Base-by-base conservation (phyloP, 2,888 invertebrate species). In the Oscheius sp. region DNA sequence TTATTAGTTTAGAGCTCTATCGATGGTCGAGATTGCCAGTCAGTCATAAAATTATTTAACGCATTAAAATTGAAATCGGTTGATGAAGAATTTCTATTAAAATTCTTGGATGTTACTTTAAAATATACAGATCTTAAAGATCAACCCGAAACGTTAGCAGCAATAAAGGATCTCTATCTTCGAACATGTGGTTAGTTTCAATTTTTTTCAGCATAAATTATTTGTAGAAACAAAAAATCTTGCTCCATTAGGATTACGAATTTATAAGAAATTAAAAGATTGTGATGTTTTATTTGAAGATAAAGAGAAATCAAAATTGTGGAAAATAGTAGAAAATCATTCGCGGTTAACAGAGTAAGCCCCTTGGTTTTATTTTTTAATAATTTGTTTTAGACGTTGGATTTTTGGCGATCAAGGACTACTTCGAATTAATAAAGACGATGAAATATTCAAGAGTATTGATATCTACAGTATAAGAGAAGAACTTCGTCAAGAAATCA, bases 11-110 rank as follows among this genome's bases (percentile, higher is more conserved):
- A 74, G 59, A 59, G 66, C 7, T 27, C 58, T 1, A 73, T 84
- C 13, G 75, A 77, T 16, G 58, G 75, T 2, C 58, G 70, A n/a
- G 85, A 84, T 59, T 75, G 73, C 29, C 46, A 78, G 29, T 69
- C 75, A 56, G 80, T 76, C 3, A 79, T 84, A 75, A 71, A 77
- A 21, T 66, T 85, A 23, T 75, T 79, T 73, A 84, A 81, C 69
- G 73, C 82, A 13, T 23, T 82, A 23, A 80, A 79, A 63, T 68
- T 68, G 23, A 72, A 74, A 43, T 55, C 66, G 9, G 78, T 78
- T 29, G 78, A 82, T 52, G 80, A 82, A 52, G 73, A 76, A 23
- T 82, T 80, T 29, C 74, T 76, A 66, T 63, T 77, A 13, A 74
- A 81, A 12, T 83, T 73, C 45, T 69, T 76, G 3, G 76, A 78